Evolutionary conservation across 2,797 vertebrate genomes (phyloP).

Genomic region (Mormyrus hasselquistii): DNA sequence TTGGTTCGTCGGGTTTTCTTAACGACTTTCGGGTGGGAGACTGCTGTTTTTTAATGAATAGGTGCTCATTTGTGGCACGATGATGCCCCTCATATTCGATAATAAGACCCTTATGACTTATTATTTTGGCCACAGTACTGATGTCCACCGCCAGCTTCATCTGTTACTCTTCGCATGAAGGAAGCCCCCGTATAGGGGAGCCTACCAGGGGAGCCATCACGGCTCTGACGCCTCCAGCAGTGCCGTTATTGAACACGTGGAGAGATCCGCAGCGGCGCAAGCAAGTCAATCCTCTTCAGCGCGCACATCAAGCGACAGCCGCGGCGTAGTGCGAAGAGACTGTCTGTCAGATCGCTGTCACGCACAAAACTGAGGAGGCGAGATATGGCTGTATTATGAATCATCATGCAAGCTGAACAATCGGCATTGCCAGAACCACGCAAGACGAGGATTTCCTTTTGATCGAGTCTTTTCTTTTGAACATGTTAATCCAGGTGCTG

Average conservation of each 20-base stretch:
- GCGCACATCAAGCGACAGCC: background rate
- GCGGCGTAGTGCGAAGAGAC: background rate
- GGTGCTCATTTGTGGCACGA: conserved; percentile 16
- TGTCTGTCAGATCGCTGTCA: conserved; percentile 2
- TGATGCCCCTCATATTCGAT: conserved; percentile 42
- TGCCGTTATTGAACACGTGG: conserved; percentile 35
- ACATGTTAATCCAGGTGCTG: background rate
- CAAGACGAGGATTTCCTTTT: background rate
- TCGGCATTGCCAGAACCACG: background rate
- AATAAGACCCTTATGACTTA: conserved; percentile 42
- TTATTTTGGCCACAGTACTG: conserved; percentile 37
- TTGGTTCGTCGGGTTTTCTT: background rate
- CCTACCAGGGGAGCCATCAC: conserved; percentile 43
- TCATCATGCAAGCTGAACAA: conserved; percentile 8
- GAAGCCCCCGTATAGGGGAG: conserved; percentile 42
- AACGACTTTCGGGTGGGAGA: background rate
- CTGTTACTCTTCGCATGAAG: conserved; percentile 34
- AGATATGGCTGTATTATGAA: background rate
- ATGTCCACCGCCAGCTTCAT: conserved; percentile 54
- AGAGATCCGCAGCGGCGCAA: conserved; percentile 23
- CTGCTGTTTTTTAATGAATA: conserved; percentile 26
- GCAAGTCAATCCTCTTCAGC: conserved; percentile 1
- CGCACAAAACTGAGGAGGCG: background rate
- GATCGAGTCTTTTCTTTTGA: background rate
- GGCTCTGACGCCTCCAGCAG: conserved; percentile 41